Percentiles rank a stretch among this genome's conserved stretches.
Evolutionary conservation across 2,888 invertebrate genomes (phyloP).

Genomic region (Eupithecia pulchellata): DNA sequence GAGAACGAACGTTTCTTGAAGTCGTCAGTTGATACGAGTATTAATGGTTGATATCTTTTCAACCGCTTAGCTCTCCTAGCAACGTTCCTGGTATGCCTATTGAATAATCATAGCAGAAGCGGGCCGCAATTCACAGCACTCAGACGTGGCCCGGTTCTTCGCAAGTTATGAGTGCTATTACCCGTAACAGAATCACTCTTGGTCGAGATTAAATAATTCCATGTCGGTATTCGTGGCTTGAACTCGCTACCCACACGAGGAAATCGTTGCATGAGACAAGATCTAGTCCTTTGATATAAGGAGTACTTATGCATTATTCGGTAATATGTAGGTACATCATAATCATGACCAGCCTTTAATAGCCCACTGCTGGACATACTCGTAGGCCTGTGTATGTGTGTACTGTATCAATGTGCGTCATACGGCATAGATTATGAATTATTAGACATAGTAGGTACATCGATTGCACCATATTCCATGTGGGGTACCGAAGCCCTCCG

Average conservation of each 20-base stretch:
- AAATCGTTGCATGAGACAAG: background rate
- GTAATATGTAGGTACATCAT: background rate
- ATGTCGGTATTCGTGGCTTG: constrained; percentile 30
- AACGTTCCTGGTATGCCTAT: constrained; percentile 54
- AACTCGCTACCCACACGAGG: constrained; percentile 18
- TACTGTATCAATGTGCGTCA: too few species aligned
- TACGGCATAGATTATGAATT: too few species aligned
- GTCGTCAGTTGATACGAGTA: background rate
- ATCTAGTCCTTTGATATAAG: background rate
- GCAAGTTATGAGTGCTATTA: constrained; percentile 48
- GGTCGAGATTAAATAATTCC: constrained; percentile 40
- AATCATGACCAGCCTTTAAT: too few species aligned
- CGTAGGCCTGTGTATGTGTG: too few species aligned
- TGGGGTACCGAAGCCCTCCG: too few species aligned
- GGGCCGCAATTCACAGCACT: constrained; percentile 61
- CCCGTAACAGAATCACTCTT: constrained; percentile 43
- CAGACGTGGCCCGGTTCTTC: constrained; percentile 53
- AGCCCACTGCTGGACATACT: too few species aligned
- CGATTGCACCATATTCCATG: too few species aligned
- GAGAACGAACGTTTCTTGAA: background rate
- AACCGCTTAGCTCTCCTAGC: constrained; percentile 5
- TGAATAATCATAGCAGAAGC: constrained; percentile 81
- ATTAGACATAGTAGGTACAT: too few species aligned
- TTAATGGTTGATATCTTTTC: background rate
- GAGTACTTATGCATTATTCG: background rate